phyloP scores from a whole-genome alignment of 2,888 invertebrate species.

The Morinoia aosen region DNA sequence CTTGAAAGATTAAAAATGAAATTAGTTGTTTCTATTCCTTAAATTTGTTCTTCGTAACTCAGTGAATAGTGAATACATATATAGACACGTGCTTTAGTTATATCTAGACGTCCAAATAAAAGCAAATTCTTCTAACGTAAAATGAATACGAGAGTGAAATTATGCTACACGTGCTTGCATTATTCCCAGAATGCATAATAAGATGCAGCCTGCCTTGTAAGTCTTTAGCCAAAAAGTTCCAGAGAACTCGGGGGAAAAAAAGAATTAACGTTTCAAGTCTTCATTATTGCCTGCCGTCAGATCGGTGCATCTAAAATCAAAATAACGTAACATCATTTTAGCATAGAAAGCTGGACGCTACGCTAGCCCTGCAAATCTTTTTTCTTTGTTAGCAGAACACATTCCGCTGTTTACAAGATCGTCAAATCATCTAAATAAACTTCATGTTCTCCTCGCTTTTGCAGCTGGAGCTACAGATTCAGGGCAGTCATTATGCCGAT shows the following conservation, averaged over 20 bases:
- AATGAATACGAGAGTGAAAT: neutral
- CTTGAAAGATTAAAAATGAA: too few relatives aligned
- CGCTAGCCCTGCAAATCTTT: neutral
- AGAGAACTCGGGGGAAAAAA: neutral
- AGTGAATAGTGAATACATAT: neutral
- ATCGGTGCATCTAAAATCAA: neutral
- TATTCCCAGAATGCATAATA: too few relatives aligned
- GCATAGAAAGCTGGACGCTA: neutral
- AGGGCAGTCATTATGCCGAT: slow-evolving; percentile 1
- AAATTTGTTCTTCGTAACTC: neutral
- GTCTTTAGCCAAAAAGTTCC: neutral
- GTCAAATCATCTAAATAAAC: neutral
- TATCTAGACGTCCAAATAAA: neutral
- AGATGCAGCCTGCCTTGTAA: neutral
- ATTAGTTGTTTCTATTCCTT: too few relatives aligned
- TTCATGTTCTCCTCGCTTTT: neutral
- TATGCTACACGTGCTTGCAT: neutral
- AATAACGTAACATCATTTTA: neutral
- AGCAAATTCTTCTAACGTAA: neutral
- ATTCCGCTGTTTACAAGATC: neutral
- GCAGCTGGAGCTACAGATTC: neutral
- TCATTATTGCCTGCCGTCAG: neutral
- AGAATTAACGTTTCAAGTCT: neutral
- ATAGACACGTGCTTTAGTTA: neutral
- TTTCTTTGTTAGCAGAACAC: neutral